Evolutionary conservation across 37 sponge, comb jelly and placozoan genomes (phyloP).

Genomic region (Geodia barretti): DNA sequence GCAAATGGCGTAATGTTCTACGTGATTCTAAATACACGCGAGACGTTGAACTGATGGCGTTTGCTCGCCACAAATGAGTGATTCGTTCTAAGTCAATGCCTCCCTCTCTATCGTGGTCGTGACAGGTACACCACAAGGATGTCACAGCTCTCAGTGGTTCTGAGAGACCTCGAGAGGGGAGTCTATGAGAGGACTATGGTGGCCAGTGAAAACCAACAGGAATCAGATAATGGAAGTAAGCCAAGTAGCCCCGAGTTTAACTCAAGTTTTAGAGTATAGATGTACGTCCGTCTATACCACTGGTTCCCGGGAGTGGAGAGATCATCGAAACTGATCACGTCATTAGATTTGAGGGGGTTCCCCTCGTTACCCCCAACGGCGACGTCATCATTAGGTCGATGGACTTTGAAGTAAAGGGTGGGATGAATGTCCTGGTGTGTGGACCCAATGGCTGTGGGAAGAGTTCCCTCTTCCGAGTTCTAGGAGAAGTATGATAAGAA

Average conservation of each 20-base stretch:
- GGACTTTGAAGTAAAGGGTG: conserved; percentile 91
- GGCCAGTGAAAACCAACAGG: conserved; percentile 6
- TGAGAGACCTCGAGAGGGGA: conserved; percentile 82
- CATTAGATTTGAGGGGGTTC: conserved; percentile 92
- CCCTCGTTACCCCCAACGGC: conserved; percentile 94
- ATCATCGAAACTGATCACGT: conserved; percentile 69
- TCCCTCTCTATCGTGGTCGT: too few relatives aligned
- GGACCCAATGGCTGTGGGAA: conserved; percentile 98
- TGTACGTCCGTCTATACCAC: conserved; percentile 42
- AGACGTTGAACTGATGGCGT: too few relatives aligned
- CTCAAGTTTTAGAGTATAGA: too few relatives aligned
- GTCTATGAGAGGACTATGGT: conserved; percentile 91
- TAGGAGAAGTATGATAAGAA: conserved; percentile 90
- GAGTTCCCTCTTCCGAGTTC: conserved; percentile 91
- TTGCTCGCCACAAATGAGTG: too few relatives aligned
- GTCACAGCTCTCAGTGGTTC: conserved; percentile 70
- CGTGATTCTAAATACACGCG: too few relatives aligned
- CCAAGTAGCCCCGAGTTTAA: too few relatives aligned
- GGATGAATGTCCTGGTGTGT: conserved; percentile 92
- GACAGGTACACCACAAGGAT: conserved; percentile 83
- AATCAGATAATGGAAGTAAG: neutral
- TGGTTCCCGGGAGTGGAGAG: conserved; percentile 88
- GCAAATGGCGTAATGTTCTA: too few relatives aligned
- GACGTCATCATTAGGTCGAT: conserved; percentile 82
- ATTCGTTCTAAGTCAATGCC: too few relatives aligned